phyloP scores from a whole-genome alignment of 2,113 vertebrate genomes.

The Pelmatolapia mariae region DNA sequence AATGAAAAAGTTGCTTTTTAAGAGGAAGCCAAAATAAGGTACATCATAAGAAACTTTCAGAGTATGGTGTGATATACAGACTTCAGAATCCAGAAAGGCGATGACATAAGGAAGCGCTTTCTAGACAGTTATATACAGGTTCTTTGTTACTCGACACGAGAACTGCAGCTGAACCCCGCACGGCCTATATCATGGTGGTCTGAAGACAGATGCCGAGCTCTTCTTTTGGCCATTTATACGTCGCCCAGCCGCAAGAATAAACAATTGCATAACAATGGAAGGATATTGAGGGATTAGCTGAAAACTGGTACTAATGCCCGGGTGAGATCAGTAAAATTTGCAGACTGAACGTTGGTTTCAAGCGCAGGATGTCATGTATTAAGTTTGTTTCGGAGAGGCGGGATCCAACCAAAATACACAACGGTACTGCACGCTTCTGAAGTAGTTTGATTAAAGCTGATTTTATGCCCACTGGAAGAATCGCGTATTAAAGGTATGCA shows the following conservation, averaged over 20 bases:
- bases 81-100: background rate
- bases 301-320: background rate
- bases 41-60: background rate
- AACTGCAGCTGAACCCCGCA: background rate
- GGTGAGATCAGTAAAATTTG: background rate
- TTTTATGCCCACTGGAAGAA: background rate
- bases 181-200: background rate
- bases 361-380: background rate
- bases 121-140: background rate
- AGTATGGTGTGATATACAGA: background rate
- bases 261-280: conserved; percentile 50
- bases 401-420: background rate
- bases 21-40: background rate
- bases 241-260: conserved; percentile 12
- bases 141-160: background rate
- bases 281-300: conserved; percentile 47
- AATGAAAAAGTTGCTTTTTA: background rate
- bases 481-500: background rate
- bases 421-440: background rate
- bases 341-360: background rate
- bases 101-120: background rate
- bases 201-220: conserved; percentile 29
- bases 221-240: background rate
- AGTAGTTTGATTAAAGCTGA: background rate
- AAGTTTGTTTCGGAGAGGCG: background rate